These are phyloP conservation scores for Cabera pusaria DNA, from an alignment of 2,888 invertebrate species.

Conservation along the genomic window DNA sequence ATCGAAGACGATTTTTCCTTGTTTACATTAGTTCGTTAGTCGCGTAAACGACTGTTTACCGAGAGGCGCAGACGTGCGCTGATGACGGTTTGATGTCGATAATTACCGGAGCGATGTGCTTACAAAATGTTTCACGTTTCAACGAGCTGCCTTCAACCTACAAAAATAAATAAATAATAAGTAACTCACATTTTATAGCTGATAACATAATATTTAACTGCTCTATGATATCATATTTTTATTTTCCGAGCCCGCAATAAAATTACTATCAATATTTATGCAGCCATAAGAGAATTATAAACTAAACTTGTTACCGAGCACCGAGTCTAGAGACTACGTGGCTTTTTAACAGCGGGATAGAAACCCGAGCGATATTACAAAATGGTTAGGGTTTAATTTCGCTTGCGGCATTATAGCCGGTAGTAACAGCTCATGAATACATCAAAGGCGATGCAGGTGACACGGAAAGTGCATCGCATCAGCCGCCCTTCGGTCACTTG, in stretches of 20 bases:
- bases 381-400: conserved; percentile 32
- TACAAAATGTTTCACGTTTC: too few species aligned
- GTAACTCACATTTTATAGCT: too few species aligned
- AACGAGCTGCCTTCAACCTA: too few species aligned
- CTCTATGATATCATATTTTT: too few species aligned
- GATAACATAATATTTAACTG: conserved; percentile 5
- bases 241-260: conserved; percentile 26
- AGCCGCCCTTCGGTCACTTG: conserved; percentile 35
- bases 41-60: conserved; percentile 40
- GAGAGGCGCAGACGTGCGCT: conserved; percentile 35
- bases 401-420: conserved; percentile 18
- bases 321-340: conserved; percentile 16
- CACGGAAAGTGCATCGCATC: conserved; percentile 42
- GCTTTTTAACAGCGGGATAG: conserved; percentile 16
- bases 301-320: conserved; percentile 35
- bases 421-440: conserved; percentile 43
- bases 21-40: conserved; percentile 44
- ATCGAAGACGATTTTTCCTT: conserved; percentile 59
- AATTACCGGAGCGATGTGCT: conserved; percentile 27
- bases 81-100: conserved; percentile 41
- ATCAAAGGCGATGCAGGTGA: conserved; percentile 39
- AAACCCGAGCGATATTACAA: conserved; percentile 30
- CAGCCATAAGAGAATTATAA: conserved; percentile 36
- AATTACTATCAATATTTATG: conserved; percentile 37
- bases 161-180: too few species aligned